Conservation (phyloP, 2,797 vertebrate species). For the Rhabdophis nuchalis region DNA sequence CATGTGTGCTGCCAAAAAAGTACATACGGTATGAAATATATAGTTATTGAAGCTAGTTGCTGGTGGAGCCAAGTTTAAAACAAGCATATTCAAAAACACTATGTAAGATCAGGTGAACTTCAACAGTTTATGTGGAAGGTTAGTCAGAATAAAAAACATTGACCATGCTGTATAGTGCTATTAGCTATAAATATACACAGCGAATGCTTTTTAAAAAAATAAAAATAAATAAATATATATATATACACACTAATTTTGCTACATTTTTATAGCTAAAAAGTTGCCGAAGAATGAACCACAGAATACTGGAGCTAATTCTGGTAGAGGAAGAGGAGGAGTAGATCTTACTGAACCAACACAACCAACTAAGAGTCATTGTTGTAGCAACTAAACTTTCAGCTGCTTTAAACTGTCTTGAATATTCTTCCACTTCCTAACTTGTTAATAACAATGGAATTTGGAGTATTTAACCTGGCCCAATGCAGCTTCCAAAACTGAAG, state of each 20-base stretch:
- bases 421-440: constrained; percentile 76
- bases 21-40: not conserved
- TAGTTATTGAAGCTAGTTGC: not conserved
- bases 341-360: constrained; percentile 94
- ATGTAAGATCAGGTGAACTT: not conserved
- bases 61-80: not conserved
- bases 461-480: constrained; percentile 80
- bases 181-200: not conserved
- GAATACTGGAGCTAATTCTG: constrained; percentile 77
- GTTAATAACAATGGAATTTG: constrained; percentile 82
- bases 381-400: constrained; percentile 85
- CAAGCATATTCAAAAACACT: not conserved
- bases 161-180: not conserved
- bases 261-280: constrained; percentile 85
- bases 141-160: not conserved
- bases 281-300: constrained; percentile 95
- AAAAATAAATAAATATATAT: not conserved
- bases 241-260: constrained; percentile 32
- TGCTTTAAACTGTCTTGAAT: constrained; percentile 70
- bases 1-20: not conserved
- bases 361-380: constrained; percentile 89
- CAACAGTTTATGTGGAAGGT: not conserved
- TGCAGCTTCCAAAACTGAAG: constrained; percentile 84
- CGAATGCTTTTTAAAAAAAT: not conserved
- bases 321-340: constrained; percentile 90